Evolutionary conservation across 2,797 vertebrate species (phyloP).

Genomic region (Pangasius sanitwongsei): DNA sequence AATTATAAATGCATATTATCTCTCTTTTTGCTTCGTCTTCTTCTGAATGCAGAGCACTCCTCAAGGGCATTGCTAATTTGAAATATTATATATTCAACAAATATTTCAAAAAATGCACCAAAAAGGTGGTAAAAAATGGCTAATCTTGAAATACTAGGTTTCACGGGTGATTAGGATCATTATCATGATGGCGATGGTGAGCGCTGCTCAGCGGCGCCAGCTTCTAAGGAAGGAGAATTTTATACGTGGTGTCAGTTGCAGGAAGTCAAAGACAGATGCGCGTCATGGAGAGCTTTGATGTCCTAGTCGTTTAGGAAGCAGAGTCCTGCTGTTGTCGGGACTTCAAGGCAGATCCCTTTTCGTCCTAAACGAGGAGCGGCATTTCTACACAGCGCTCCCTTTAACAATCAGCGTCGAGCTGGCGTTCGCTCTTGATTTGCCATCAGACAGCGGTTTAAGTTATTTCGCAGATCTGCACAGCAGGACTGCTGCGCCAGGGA

Average conservation of each 20-base stretch:
- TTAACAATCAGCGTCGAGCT: conserved; percentile 70
- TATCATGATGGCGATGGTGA: conserved; percentile 22
- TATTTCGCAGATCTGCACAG: conserved; percentile 57
- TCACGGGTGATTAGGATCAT: conserved; percentile 37
- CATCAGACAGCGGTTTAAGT: conserved; percentile 62
- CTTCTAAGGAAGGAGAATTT: conserved; percentile 39
- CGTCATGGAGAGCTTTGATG: conserved; percentile 75
- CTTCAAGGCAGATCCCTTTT: conserved; percentile 69
- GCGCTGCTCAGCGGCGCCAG: neutral
- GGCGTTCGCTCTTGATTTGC: conserved; percentile 66
- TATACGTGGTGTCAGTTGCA: conserved; percentile 45
- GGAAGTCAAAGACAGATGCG: conserved; percentile 66
- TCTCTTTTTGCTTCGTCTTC: neutral
- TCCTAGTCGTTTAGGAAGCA: conserved; percentile 66
- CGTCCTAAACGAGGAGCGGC: conserved; percentile 74
- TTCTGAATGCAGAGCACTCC: conserved; percentile 17
- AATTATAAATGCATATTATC: conserved; percentile 42
- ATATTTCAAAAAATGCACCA: conserved; percentile 10
- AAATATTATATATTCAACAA: conserved; percentile 35
- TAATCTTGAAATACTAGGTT: conserved; percentile 22
- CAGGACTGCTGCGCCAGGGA: neutral
- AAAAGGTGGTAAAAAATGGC: conserved; percentile 17
- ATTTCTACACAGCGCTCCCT: conserved; percentile 69
- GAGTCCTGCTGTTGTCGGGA: conserved; percentile 74
- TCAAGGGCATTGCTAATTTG: conserved; percentile 38